Conservation (phyloP, 2,888 invertebrate genomes). For the Bombyx huttoni region DNA sequence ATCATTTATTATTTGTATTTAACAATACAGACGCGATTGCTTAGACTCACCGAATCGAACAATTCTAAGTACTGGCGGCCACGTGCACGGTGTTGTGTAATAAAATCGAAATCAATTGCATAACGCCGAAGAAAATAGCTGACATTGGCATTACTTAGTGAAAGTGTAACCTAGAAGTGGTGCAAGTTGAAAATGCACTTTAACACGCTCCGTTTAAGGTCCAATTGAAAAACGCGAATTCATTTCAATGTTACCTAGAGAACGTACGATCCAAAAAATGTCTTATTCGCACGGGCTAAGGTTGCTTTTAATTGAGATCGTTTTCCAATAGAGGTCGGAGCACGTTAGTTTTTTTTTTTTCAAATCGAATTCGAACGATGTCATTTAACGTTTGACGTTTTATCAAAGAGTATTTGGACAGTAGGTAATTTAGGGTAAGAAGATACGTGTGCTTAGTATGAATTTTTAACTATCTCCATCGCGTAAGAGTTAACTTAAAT, state of each 20-base stretch:
- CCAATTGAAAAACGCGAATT: constrained; percentile 4
- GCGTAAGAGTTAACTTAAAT: no score
- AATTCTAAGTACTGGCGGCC: constrained; percentile 7
- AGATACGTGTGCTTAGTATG: no score
- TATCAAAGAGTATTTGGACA: background rate
- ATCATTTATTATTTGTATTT: no score
- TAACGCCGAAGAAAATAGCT: constrained; percentile 54
- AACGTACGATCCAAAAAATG: background rate
- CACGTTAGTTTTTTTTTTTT: constrained; percentile 21
- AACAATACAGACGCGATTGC: no score
- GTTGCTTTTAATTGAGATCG: background rate
- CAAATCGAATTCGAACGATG: constrained; percentile 4
- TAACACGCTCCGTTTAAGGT: constrained; percentile 5
- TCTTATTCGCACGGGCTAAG: background rate
- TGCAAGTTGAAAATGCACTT: constrained; percentile 9
- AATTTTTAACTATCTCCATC: no score
- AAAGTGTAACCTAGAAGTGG: constrained; percentile 35
- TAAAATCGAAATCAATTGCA: constrained; percentile 34
- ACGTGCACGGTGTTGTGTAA: constrained; percentile 33
- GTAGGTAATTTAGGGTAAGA: background rate
- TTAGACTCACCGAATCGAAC: no score
- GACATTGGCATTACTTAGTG: constrained; percentile 65
- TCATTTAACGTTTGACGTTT: constrained; percentile 1
- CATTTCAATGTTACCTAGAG: background rate
- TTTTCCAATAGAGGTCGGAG: constrained; percentile 24